These are phyloP conservation scores for Plutella xylostella DNA, from an alignment of 2,888 invertebrate species.

Conservation along the genomic window DNA sequence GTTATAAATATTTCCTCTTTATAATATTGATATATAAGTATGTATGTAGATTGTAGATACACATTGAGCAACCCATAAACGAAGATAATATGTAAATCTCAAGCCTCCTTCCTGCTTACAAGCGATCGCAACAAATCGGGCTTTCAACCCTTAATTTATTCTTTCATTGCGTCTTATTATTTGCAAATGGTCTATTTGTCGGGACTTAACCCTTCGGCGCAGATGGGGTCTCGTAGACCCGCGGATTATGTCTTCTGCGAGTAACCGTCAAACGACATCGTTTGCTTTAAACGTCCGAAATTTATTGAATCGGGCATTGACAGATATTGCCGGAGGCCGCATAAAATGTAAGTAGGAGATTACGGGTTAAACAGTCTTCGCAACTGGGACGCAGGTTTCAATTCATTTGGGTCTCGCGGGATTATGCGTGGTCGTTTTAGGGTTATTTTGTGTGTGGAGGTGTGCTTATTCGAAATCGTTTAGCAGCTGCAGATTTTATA, in stretches of 20 bases:
- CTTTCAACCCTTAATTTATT: constrained; percentile 55
- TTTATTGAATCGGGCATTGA: constrained; percentile 69
- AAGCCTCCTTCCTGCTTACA: neutral
- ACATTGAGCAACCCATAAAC: too few species aligned
- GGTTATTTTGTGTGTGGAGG: too few species aligned
- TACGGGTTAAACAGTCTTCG: constrained; percentile 57
- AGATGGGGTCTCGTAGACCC: constrained; percentile 30
- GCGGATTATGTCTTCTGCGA: constrained; percentile 56
- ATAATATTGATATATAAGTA: too few species aligned
- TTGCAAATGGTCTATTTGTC: constrained; percentile 70
- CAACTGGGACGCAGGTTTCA: constrained; percentile 59
- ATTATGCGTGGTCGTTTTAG: too few species aligned
- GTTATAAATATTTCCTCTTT: too few species aligned
- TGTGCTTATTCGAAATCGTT: too few species aligned
- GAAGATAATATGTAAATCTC: too few species aligned
- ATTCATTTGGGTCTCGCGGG: too few species aligned
- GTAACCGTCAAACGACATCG: constrained; percentile 64
- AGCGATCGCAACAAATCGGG: neutral
- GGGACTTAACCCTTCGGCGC: constrained; percentile 66
- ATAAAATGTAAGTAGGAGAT: constrained; percentile 65
- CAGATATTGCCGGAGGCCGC: constrained; percentile 62
- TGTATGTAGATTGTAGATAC: too few species aligned
- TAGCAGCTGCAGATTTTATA: too few species aligned
- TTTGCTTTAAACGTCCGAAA: constrained; percentile 58
- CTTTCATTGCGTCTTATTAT: constrained; percentile 69